Percentiles rank a stretch among this genome's conserved stretches.
Evolutionary conservation across 2,797 vertebrate species (phyloP).

Genomic region (Pipistrellus pygmaeus): DNA sequence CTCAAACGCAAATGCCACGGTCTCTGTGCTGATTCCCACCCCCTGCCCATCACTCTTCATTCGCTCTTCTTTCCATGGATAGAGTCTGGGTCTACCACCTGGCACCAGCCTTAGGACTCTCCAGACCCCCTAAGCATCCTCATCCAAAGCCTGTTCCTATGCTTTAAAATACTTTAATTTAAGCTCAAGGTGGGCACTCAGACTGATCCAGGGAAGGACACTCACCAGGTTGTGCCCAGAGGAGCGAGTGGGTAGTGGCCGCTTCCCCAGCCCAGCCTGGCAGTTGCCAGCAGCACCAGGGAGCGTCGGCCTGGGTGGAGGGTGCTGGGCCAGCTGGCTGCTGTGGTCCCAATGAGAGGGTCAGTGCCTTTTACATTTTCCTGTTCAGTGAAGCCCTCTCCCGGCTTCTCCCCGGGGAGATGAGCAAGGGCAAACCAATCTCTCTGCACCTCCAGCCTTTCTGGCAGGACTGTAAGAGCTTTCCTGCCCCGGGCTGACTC

Average conservation of each 20-base stretch:
- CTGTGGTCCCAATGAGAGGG: neutral
- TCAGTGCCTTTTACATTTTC: slow-evolving; percentile 12
- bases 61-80: neutral
- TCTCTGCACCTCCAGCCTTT: neutral
- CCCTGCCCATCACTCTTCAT: neutral
- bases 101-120: neutral
- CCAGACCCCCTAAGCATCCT: neutral
- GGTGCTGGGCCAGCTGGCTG: neutral
- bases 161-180: neutral
- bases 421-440: neutral
- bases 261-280: fast-evolving
- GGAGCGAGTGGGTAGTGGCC: fast-evolving
- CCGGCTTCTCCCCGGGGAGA: neutral
- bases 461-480: neutral
- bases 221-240: neutral
- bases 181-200: neutral
- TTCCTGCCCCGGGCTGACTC: neutral
- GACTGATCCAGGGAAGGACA: neutral
- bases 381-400: slow-evolving; percentile 23
- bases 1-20: neutral
- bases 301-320: fast-evolving
- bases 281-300: neutral
- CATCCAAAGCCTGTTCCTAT: neutral
- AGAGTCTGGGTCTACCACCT: neutral
- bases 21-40: neutral